Evolutionary conservation across 2,888 invertebrate genomes (phyloP), one percentile per base, ranked within the genome.

Genomic region (Crocallis elinguaria): DNA sequence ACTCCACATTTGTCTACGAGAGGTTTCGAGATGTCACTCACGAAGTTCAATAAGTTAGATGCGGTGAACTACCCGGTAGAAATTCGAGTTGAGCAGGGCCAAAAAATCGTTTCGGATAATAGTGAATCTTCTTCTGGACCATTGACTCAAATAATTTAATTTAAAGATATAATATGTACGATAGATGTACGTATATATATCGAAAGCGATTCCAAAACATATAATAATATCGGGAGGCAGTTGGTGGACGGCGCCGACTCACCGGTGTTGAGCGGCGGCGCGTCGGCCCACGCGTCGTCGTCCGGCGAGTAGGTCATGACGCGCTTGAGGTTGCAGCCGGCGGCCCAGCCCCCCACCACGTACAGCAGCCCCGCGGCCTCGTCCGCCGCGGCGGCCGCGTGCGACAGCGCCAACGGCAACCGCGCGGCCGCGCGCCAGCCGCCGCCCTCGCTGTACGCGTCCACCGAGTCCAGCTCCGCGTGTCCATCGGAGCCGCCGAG

Each of bases 401-500:
- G 94, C 70, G 95, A 94, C 60, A 95, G 87, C 25, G 95, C 93
- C 64, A 94, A 86, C 33, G 94, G 84, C 63, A 83, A 74, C 14
- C 66, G 69, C 62, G 73, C 62, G 11, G 66, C 61, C 41, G 56
- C 52, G 62, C 53, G 56, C 74, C 55, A 74, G 64, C 43, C 96
- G 66, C 95, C 95, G 30, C 96, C 96, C 45, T 13, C 67, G 55
- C 61, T 52, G 54, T 73, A 41, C 96, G 75, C 79, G 52, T 83
- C 81, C 57, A 88, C 83, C 32, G 86, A 94, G 66, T 94, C 94
- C 66, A 97, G 91, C 80, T 98, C 97, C 8, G 94, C 93, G 59
- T 95, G 94, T 0, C 97, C 98, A 85, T 97, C 96, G 68, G 95
- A 96, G 27, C 97, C 97, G 48, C 96, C 97, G 39, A 96, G 92